A percentile compares a stretch with the other conserved stretches of the same genome.
Conservation (phyloP, 2,797 vertebrate genomes). For the Rhadinocentrus ornatus region DNA sequence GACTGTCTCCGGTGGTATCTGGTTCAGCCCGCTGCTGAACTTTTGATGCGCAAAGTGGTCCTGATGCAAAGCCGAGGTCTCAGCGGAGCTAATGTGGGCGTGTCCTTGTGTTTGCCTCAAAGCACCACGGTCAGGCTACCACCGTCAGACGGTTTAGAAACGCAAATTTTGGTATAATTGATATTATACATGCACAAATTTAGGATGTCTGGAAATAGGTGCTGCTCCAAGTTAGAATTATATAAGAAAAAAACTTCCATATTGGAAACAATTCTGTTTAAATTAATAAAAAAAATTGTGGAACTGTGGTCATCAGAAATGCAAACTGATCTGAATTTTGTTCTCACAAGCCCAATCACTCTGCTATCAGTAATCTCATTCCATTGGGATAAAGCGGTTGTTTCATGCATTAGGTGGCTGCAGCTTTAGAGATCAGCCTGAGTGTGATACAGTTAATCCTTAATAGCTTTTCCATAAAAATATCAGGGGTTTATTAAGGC, state of each 20-base stretch:
- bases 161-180: neutral
- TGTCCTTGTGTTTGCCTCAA: neutral
- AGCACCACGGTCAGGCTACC: neutral
- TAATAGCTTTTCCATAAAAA: conserved; percentile 28
- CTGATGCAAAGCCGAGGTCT: conserved; percentile 15
- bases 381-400: neutral
- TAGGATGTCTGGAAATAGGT: too few species aligned
- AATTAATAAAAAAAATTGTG: neutral
- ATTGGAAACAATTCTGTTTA: neutral
- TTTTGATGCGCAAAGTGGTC: conserved; percentile 5
- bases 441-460: conserved; percentile 51
- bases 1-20: neutral
- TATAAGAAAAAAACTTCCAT: neutral
- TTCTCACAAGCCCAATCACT: neutral
- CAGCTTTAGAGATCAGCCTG: conserved; percentile 14
- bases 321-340: neutral
- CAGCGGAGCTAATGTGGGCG: neutral
- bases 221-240: neutral
- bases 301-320: neutral
- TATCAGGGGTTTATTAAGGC: conserved; percentile 25
- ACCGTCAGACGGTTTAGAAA: neutral
- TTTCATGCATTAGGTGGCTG: conserved; percentile 5
- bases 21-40: neutral
- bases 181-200: neutral
- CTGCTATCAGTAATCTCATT: neutral